A percentile compares a stretch with the other conserved stretches of the same genome.
phyloP scores from a whole-genome alignment of 2,888 invertebrate species.

The Himalopsyche japonica region DNA sequence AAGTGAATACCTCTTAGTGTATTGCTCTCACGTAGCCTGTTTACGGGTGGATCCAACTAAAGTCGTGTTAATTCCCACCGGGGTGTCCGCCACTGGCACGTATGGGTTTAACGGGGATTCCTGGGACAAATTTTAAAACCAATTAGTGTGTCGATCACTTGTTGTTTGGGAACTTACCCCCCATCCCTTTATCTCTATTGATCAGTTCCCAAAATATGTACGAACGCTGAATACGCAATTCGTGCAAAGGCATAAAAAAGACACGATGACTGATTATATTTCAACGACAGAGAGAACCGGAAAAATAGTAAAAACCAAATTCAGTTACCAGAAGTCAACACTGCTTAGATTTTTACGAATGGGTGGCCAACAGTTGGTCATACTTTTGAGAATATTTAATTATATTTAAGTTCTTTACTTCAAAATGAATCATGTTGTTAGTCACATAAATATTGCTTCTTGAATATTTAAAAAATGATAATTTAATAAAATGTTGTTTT shows the following conservation, averaged over 20 bases:
- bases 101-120: conserved; percentile 24
- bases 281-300: too few relatives aligned
- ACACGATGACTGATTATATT: too few relatives aligned
- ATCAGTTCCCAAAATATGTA: conserved; percentile 3
- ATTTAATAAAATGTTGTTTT: too few relatives aligned
- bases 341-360: too few relatives aligned
- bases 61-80: conserved; percentile 13
- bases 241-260: not conserved
- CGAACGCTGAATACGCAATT: conserved; percentile 9
- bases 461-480: too few relatives aligned
- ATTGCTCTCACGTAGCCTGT: conserved; percentile 28
- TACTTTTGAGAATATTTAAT: too few relatives aligned
- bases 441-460: too few relatives aligned
- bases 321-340: too few relatives aligned
- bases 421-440: too few relatives aligned
- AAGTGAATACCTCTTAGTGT: conserved; percentile 5
- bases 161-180: not conserved
- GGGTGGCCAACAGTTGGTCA: too few relatives aligned
- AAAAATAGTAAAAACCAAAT: too few relatives aligned
- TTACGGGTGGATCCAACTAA: conserved; percentile 23
- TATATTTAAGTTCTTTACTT: too few relatives aligned
- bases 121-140: conserved; percentile 33
- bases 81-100: conserved; percentile 20
- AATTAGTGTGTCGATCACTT: conserved; percentile 32
- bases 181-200: conserved; percentile 2